Evolutionary conservation across 2,113 vertebrate species (phyloP).

Genomic region (Heterotis niloticus): DNA sequence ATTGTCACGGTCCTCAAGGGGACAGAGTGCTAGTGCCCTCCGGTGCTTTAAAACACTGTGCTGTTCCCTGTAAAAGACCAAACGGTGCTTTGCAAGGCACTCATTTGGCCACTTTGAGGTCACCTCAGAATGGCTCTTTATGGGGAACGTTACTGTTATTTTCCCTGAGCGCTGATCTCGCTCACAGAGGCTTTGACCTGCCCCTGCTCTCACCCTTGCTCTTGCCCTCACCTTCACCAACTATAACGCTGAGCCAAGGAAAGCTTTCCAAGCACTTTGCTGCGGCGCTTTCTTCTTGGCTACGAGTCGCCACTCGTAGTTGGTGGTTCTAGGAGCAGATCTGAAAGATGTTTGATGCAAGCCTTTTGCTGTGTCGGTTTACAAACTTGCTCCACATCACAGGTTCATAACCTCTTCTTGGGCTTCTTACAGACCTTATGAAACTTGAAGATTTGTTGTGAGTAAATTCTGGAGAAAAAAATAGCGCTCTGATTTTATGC

Average conservation of each 20-base stretch:
- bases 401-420: too few species aligned
- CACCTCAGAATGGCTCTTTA: conserved; percentile 49
- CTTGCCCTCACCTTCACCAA: conserved; percentile 53
- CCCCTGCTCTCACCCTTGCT: conserved; percentile 52
- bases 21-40: conserved; percentile 39
- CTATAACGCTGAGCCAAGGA: too few species aligned
- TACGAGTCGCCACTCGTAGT: too few species aligned
- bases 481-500: too few species aligned
- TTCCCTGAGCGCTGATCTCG: conserved; percentile 50
- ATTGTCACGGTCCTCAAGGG: conserved; percentile 47
- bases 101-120: conserved; percentile 53
- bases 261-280: conserved; percentile 44
- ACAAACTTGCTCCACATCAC: conserved; percentile 21
- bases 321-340: too few species aligned
- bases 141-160: conserved; percentile 55
- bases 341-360: too few species aligned
- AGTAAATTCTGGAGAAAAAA: too few species aligned
- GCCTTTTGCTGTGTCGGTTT: too few species aligned
- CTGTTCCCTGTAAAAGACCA: conserved; percentile 54
- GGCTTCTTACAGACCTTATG: too few species aligned
- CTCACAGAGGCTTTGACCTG: conserved; percentile 46
- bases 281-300: conserved; percentile 2
- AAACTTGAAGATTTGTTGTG: too few species aligned
- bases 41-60: conserved; percentile 43
- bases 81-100: conserved; percentile 36